A percentile compares a stretch with the other conserved stretches of the same genome.
phyloP scores from a whole-genome alignment of 92 coral and sea anemone species.

The Scolanthus callimorphus region DNA sequence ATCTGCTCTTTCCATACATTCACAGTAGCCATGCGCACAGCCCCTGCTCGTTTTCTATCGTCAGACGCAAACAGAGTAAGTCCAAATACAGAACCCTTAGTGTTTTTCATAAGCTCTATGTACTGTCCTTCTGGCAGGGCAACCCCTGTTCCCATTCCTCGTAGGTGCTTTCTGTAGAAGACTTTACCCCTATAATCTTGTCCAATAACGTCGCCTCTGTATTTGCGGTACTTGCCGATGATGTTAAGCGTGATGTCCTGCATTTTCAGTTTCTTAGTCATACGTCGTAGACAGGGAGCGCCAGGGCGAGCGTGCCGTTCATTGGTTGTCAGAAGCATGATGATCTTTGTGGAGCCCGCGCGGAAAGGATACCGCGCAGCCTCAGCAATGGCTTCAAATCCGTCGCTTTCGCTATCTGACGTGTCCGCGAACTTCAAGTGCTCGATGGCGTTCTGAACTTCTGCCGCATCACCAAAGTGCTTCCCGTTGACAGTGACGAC shows the following conservation, averaged over 20 bases:
- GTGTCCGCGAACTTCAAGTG: conserved; percentile 75
- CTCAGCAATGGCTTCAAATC: conserved; percentile 65
- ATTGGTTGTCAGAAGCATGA: conserved; percentile 71
- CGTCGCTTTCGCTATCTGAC: conserved; percentile 64
- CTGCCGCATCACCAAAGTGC: conserved; percentile 59
- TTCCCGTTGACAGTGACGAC: conserved; percentile 80
- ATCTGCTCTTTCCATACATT: conserved; percentile 86
- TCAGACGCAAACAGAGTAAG: conserved; percentile 65
- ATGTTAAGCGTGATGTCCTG: conserved; percentile 88
- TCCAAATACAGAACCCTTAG: conserved; percentile 80
- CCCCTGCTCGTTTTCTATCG: conserved; percentile 11
- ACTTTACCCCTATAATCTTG: conserved; percentile 72
- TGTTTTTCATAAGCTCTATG: conserved; percentile 61
- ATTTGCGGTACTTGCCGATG: conserved; percentile 81
- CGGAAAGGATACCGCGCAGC: conserved; percentile 76
- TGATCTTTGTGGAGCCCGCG: conserved; percentile 82
- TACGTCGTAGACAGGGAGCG: conserved; percentile 34
- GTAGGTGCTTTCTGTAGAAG: conserved; percentile 50
- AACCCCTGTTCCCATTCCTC: conserved; percentile 26
- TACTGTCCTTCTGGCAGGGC: conserved; percentile 75
- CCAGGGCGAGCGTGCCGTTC: conserved; percentile 50
- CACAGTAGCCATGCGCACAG: conserved; percentile 40
- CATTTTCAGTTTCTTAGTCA: conserved; percentile 57
- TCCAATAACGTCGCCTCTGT: conserved; percentile 46
- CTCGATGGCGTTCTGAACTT: conserved; percentile 48